A percentile compares a stretch with the other conserved stretches of the same genome.
phyloP scores from a whole-genome alignment of 2,113 vertebrate genomes.

The Furnarius figulus region DNA sequence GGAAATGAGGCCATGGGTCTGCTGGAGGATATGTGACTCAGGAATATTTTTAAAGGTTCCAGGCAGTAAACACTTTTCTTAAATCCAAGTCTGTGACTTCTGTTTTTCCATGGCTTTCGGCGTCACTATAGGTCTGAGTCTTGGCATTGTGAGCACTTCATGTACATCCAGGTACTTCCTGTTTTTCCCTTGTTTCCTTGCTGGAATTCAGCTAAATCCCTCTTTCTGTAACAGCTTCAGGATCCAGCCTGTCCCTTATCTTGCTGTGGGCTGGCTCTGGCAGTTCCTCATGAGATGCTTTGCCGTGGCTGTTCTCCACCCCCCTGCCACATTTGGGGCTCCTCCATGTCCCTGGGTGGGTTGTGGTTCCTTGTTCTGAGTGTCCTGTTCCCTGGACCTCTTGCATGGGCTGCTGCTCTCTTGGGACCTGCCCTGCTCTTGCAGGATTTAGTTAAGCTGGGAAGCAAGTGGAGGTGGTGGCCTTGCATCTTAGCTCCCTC shows the following conservation, averaged over 20 bases:
- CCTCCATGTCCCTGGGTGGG: neutral
- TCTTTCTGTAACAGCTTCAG: neutral
- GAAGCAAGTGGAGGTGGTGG: neutral
- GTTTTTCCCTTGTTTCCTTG: neutral
- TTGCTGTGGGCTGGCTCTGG: neutral
- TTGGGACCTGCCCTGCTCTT: neutral
- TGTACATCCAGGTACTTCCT: accelerated
- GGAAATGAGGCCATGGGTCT: neutral
- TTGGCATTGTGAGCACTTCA: accelerated
- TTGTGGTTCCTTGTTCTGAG: neutral
- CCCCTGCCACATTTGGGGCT: neutral
- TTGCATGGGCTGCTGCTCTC: neutral
- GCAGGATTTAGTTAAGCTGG: neutral
- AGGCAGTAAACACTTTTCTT: conserved; percentile 27
- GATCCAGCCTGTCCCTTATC: neutral
- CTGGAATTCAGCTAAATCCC: neutral
- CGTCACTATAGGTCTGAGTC: neutral
- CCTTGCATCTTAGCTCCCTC: neutral
- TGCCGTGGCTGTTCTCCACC: neutral
- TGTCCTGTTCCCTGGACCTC: neutral
- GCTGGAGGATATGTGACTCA: neutral
- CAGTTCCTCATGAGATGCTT: neutral
- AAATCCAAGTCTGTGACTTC: neutral
- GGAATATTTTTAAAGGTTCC: neutral
- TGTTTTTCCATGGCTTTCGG: neutral